Percentiles rank a stretch among this genome's conserved stretches.
phyloP scores from a whole-genome alignment of 2,888 invertebrate species.

The Chrysolina americana region DNA sequence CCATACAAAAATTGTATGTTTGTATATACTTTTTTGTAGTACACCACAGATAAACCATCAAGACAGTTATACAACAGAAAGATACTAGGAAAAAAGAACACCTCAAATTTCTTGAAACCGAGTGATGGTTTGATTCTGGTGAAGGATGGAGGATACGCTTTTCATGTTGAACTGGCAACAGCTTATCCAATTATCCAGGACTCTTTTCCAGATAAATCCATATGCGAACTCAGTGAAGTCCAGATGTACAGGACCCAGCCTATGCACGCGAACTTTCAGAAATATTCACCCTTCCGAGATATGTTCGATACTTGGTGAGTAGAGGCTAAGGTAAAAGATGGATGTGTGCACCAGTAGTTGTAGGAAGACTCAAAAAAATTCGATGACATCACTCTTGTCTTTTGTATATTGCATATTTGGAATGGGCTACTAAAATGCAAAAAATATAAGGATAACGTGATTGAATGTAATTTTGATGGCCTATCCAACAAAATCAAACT shows the following conservation, averaged over 20 bases:
- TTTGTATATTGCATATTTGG: too few relatives aligned
- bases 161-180: conserved; percentile 63
- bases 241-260: conserved; percentile 58
- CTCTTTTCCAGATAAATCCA: conserved; percentile 60
- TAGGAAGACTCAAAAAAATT: background rate
- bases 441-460: too few relatives aligned
- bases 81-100: conserved; percentile 64
- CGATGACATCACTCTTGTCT: background rate
- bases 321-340: background rate
- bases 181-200: conserved; percentile 64
- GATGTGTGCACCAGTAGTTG: too few relatives aligned
- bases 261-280: conserved; percentile 60
- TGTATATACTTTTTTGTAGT: conserved; percentile 49
- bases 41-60: conserved; percentile 71
- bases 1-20: too few relatives aligned
- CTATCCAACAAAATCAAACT: too few relatives aligned
- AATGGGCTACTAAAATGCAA: too few relatives aligned
- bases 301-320: conserved; percentile 63
- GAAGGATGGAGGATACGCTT: conserved; percentile 63
- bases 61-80: conserved; percentile 74
- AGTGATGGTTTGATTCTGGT: conserved; percentile 59
- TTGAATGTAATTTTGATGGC: too few relatives aligned
- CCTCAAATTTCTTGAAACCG: conserved; percentile 57
- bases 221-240: conserved; percentile 65
- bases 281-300: conserved; percentile 64